A percentile compares a stretch with the other conserved stretches of the same genome.
phyloP scores from a whole-genome alignment of 2,888 invertebrate species.

The Dione juno region DNA sequence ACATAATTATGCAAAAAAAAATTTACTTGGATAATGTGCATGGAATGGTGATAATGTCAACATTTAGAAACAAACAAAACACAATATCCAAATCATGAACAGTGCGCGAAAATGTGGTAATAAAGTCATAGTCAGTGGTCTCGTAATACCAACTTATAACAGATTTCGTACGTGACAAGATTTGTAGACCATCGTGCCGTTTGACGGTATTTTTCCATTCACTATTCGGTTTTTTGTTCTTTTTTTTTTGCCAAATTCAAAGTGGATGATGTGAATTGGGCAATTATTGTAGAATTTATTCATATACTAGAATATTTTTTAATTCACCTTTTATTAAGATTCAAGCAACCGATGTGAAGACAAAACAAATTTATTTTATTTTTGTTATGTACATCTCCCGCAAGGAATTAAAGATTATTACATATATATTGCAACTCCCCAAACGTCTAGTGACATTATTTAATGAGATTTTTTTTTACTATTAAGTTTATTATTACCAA shows the following conservation, averaged over 20 bases:
- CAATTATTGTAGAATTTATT: conserved; percentile 2
- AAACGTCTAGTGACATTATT: too few relatives aligned
- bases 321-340: background rate
- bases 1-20: too few relatives aligned
- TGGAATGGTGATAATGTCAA: background rate
- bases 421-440: too few relatives aligned
- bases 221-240: background rate
- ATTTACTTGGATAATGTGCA: background rate
- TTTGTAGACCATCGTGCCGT: conserved; percentile 6
- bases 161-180: conserved; percentile 27
- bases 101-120: conserved; percentile 25
- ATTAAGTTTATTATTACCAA: too few relatives aligned
- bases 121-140: conserved; percentile 13
- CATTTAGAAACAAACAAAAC: conserved; percentile 1
- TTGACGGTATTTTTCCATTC: conserved; percentile 24
- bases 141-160: conserved; percentile 24
- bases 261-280: background rate
- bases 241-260: background rate
- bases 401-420: too few relatives aligned
- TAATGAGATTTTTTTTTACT: too few relatives aligned
- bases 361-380: too few relatives aligned
- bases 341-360: background rate
- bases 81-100: conserved; percentile 10
- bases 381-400: too few relatives aligned
- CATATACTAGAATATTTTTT: background rate